These are phyloP conservation scores for Cynoglossus semilaevis DNA, from an alignment of 2,113 vertebrate genomes.

Conservation along the genomic window DNA sequence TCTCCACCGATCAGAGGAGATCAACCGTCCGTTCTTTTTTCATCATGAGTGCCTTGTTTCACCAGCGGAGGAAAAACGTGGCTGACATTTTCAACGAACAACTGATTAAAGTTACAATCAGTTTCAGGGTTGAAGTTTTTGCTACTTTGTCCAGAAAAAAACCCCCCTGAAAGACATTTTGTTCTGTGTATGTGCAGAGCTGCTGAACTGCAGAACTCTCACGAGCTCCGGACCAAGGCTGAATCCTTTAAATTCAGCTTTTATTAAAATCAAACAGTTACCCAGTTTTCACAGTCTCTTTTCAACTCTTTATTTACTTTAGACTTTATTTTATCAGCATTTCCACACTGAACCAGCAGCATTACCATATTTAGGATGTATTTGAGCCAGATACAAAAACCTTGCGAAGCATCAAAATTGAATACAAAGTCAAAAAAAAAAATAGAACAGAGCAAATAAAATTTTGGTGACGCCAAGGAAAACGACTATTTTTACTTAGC, in stretches of 20 bases:
- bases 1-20: slow-evolving; percentile 10
- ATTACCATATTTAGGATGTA: too few species aligned
- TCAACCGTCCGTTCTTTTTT: slow-evolving; percentile 6
- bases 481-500: too few species aligned
- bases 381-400: too few species aligned
- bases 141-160: background rate
- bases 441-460: too few species aligned
- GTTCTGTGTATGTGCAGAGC: background rate
- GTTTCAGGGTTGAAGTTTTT: slow-evolving; percentile 4
- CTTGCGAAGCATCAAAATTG: too few species aligned
- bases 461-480: too few species aligned
- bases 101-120: slow-evolving; percentile 26
- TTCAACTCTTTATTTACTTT: background rate
- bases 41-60: slow-evolving; percentile 5
- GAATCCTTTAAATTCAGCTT: background rate
- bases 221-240: background rate
- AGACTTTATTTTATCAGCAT: too few species aligned
- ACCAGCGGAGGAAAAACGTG: background rate
- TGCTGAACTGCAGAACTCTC: background rate
- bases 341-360: too few species aligned
- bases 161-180: background rate
- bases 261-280: background rate
- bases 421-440: too few species aligned
- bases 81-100: slow-evolving; percentile 27
- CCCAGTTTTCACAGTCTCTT: background rate